A percentile compares a stretch with the other conserved stretches of the same genome.
phyloP scores from a whole-genome alignment of 1,140 invertebrate genomes.

The Cherax quadricarinatus region DNA sequence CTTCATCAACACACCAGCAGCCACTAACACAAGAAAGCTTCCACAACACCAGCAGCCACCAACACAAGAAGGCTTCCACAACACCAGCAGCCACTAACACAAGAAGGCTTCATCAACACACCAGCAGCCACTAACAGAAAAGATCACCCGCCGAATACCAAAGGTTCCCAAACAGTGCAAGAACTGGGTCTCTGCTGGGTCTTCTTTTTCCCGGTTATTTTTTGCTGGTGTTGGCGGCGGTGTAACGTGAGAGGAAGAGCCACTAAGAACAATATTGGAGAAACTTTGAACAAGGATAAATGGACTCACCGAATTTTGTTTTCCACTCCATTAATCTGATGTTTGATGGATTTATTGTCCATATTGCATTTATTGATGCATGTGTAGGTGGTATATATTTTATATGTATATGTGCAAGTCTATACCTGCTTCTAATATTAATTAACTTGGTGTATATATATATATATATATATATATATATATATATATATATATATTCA shows the following conservation, averaged over 20 bases:
- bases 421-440: no score
- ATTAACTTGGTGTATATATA: neutral
- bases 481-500: constrained; percentile 3
- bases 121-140: no score
- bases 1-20: no score
- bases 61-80: no score
- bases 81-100: no score
- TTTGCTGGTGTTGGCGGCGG: neutral
- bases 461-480: constrained; percentile 37
- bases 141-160: no score
- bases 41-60: no score
- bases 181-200: neutral
- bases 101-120: no score
- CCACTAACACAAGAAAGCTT: no score
- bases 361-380: neutral
- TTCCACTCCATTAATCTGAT: neutral
- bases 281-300: neutral
- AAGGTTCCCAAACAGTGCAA: neutral
- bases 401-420: neutral
- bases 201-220: neutral
- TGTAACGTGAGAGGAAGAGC: neutral
- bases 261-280: neutral
- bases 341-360: neutral
- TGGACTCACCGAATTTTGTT: neutral
- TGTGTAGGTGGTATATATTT: neutral